A percentile compares a stretch with the other conserved stretches of the same genome.
Evolutionary conservation across 2,888 invertebrate genomes (phyloP).

Genomic region (Phasia obesa): DNA sequence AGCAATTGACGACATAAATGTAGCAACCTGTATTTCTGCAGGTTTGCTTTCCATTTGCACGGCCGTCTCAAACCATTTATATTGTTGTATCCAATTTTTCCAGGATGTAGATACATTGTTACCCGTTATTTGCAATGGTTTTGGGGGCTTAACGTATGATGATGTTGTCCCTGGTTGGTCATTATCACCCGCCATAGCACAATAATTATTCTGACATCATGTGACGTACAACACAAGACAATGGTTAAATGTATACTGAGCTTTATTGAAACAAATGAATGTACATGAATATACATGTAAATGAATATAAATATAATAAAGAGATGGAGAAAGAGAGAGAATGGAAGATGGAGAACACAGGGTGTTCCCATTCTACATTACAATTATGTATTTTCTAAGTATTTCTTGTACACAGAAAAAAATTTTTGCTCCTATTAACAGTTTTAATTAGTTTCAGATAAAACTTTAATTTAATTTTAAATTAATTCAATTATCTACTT

Average conservation of each 20-base stretch:
- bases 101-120: slow-evolving; percentile 55
- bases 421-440: too few species aligned
- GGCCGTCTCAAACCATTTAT: slow-evolving; percentile 63
- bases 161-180: slow-evolving; percentile 19
- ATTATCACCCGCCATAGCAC: slow-evolving; percentile 12
- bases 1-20: slow-evolving; percentile 62
- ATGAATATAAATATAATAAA: too few species aligned
- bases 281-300: too few species aligned
- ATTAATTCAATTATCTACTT: too few species aligned
- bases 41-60: slow-evolving; percentile 60
- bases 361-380: too few species aligned
- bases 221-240: slow-evolving; percentile 23
- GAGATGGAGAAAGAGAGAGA: too few species aligned
- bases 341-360: too few species aligned
- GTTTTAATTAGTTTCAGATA: too few species aligned
- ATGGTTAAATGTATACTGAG: slow-evolving; percentile 3
- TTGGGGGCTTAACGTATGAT: slow-evolving; percentile 30
- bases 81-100: slow-evolving; percentile 66
- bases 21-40: slow-evolving; percentile 61
- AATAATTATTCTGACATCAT: slow-evolving; percentile 17
- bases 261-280: too few species aligned
- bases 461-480: too few species aligned
- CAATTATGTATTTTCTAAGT: too few species aligned
- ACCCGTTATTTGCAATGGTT: slow-evolving; percentile 52
- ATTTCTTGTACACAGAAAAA: too few species aligned